phyloP scores from a whole-genome alignment of 2,797 vertebrate species.

The Phoeniculus purpureus region DNA sequence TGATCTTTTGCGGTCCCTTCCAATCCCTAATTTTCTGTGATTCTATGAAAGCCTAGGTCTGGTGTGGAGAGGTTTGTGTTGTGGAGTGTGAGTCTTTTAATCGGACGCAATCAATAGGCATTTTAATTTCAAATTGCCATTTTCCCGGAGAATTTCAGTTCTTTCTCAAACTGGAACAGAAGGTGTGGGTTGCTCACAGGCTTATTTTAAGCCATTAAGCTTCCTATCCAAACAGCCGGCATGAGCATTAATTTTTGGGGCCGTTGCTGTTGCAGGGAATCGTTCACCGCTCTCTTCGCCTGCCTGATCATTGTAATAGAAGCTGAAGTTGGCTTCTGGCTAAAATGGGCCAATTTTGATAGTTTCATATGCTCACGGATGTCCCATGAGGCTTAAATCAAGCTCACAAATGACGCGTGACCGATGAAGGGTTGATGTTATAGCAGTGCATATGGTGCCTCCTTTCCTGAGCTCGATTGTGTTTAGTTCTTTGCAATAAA shows the following conservation, averaged over 20 bases:
- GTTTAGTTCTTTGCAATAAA: constrained; percentile 38
- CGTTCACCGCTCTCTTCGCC: background rate
- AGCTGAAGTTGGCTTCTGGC: constrained; percentile 50
- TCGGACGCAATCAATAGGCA: constrained; percentile 5
- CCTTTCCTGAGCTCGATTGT: background rate
- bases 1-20: no score
- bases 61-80: constrained; percentile 1
- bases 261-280: constrained; percentile 29
- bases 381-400: constrained; percentile 38
- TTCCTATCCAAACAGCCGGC: constrained; percentile 31
- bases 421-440: background rate
- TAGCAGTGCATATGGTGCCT: background rate
- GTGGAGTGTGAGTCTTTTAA: background rate
- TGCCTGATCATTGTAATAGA: constrained; percentile 6
- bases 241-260: background rate
- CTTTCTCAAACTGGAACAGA: constrained; percentile 23
- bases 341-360: constrained; percentile 46
- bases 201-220: constrained; percentile 44
- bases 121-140: constrained; percentile 41
- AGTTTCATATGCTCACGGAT: constrained; percentile 8
- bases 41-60: background rate
- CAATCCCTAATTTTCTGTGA: no score
- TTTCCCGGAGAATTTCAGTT: constrained; percentile 30
- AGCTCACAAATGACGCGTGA: background rate
- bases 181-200: constrained; percentile 26